Percentiles rank a stretch among this genome's conserved stretches.
Conservation (phyloP, 2,797 vertebrate genomes). For the Spinibarbus caldwelli region DNA sequence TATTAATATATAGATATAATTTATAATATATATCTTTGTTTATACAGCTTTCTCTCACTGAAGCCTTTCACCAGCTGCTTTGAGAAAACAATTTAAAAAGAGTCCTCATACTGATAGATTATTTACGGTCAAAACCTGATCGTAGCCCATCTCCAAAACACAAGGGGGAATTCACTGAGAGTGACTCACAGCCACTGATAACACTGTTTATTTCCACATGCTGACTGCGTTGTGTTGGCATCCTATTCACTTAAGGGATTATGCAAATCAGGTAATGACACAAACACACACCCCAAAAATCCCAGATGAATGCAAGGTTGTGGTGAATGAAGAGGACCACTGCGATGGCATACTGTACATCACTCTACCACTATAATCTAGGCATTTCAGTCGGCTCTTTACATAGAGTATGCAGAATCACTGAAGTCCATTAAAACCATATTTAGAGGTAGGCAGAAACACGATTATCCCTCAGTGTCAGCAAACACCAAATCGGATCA, state of each 20-base stretch:
- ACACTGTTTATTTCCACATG: neutral
- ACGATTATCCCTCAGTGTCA: neutral
- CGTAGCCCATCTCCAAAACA: neutral
- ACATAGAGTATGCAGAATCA: too few species aligned
- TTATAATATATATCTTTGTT: neutral
- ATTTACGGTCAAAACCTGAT: constrained; percentile 4
- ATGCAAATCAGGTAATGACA: neutral
- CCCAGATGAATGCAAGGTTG: neutral
- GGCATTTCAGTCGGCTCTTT: neutral
- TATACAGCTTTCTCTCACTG: neutral
- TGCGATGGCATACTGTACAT: neutral
- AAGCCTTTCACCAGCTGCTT: neutral
- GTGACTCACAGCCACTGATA: neutral
- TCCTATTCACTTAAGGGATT: neutral
- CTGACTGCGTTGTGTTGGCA: neutral
- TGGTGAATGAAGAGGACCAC: neutral
- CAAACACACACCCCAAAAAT: neutral
- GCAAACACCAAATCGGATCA: neutral
- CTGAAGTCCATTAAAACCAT: neutral
- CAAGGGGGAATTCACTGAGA: neutral
- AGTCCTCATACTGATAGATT: neutral
- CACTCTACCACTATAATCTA: neutral
- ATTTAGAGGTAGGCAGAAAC: neutral
- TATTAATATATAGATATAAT: too few species aligned
- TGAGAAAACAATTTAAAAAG: neutral